phyloP scores from a whole-genome alignment of 2,113 vertebrate species.

The Raja brachyura region DNA sequence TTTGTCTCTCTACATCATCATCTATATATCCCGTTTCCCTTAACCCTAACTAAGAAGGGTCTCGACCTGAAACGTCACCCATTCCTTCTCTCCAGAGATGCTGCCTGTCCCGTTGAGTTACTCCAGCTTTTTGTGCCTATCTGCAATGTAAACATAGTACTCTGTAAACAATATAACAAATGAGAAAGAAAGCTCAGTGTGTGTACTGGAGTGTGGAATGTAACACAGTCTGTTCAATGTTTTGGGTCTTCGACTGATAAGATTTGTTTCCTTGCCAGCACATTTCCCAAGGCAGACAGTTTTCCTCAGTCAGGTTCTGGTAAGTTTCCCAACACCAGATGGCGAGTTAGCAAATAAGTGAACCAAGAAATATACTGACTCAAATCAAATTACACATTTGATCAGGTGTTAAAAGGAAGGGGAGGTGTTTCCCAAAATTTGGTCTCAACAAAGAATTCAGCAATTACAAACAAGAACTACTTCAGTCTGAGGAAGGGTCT shows the following conservation, averaged over 20 bases:
- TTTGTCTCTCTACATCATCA: no score
- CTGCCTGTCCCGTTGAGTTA: no score
- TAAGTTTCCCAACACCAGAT: not conserved
- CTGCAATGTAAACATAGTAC: no score
- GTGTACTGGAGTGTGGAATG: not conserved
- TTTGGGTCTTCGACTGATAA: not conserved
- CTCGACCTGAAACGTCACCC: no score
- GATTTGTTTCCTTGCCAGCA: not conserved
- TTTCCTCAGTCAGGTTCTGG: not conserved
- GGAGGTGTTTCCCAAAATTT: not conserved
- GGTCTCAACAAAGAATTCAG: no score
- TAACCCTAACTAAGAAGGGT: no score
- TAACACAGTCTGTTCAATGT: not conserved
- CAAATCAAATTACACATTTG: not conserved
- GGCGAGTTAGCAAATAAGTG: not conserved
- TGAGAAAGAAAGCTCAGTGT: no score
- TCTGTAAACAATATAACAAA: no score
- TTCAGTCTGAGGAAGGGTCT: not conserved
- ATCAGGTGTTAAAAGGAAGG: conserved; percentile 6
- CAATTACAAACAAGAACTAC: not conserved
- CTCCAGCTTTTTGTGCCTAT: no score
- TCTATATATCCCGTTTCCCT: no score
- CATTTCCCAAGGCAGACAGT: not conserved
- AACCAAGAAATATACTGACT: conserved; percentile 3
- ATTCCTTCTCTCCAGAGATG: no score